Evolutionary conservation across 2,888 invertebrate genomes (phyloP), one percentile per base, ranked within the genome.

Genomic region (Noctua janthina): DNA sequence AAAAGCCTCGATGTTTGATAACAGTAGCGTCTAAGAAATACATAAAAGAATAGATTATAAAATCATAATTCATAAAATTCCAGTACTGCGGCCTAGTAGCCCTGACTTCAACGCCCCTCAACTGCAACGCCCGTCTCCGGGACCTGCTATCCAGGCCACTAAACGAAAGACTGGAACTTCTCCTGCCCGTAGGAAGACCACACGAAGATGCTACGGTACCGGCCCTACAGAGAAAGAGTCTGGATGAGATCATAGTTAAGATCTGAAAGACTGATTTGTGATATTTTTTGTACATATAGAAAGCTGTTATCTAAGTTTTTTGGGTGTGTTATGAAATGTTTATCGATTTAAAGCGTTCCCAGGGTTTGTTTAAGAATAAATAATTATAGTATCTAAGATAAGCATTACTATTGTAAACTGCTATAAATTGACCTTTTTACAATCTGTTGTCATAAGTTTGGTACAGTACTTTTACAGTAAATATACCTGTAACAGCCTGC

Each of bases 181-280:
- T 99, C 10, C 95, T 99, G 23, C 99, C 99, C 0, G 98, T 99
- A 0, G 99, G 99, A 0, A 98, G 98, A 95, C 98, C 99, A 0
- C 97, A 98, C 2, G 93, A 97, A n/a, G 97, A 98, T 71, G 98
- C 98, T 81, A 97, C 97, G 0, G 98, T 99, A 0, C 99, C 99
- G 0, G 98, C 98, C 90, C 96, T 99, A 35, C 92, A 97, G 51
- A 96, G 99, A 69, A 99, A 99, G 94, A 88, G 96, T 0, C 93
- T 99, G 20, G 95, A 98, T 0, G 98, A 99, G 70, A 98, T 99
- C 84, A 96, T 98, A 95, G 96, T 98, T 49, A 97, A 97, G 91
- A 94, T 97, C 49, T 96, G 91, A 94, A 64, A 69, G 72, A 72
- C 82, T 83, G 78, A 76, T 54, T 75, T 88, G 74, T 85, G 51